Percentiles rank a stretch among this genome's conserved stretches.
phyloP scores from a whole-genome alignment of 2,797 vertebrate species.

The Notamacropus eugenii region DNA sequence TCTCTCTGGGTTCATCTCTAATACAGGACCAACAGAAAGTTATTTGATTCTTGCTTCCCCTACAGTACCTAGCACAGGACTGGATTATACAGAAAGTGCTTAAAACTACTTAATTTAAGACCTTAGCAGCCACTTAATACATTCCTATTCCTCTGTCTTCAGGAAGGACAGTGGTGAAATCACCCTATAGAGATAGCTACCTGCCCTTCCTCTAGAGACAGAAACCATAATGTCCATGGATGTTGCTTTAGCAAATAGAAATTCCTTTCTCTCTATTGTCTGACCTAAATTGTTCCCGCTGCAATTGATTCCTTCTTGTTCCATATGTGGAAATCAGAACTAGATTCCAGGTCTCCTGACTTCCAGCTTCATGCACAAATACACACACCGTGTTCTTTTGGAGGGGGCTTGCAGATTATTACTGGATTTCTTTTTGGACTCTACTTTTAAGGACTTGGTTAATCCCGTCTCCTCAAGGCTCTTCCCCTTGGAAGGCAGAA shows the following conservation, averaged over 20 bases:
- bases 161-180: conserved; percentile 16
- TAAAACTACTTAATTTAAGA: conserved; percentile 55
- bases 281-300: conserved; percentile 72
- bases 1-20: background rate
- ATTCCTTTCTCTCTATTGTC: conserved; percentile 56
- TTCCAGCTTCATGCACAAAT: background rate
- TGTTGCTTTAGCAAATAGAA: conserved; percentile 47
- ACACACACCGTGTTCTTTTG: background rate
- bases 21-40: background rate
- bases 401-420: background rate
- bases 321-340: background rate
- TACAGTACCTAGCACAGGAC: background rate
- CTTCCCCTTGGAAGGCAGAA: conserved; percentile 2
- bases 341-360: background rate
- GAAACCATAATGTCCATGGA: conserved; percentile 56
- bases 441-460: conserved; percentile 15
- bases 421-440: conserved; percentile 50
- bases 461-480: conserved; percentile 13
- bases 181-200: background rate
- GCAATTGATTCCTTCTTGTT: conserved; percentile 27
- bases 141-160: conserved; percentile 38
- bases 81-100: background rate
- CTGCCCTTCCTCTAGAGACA: conserved; percentile 1
- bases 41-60: background rate
- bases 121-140: conserved; percentile 31